Base-by-base conservation (phyloP, 2,888 invertebrate genomes). In the Pristionchus mayeri region DNA sequence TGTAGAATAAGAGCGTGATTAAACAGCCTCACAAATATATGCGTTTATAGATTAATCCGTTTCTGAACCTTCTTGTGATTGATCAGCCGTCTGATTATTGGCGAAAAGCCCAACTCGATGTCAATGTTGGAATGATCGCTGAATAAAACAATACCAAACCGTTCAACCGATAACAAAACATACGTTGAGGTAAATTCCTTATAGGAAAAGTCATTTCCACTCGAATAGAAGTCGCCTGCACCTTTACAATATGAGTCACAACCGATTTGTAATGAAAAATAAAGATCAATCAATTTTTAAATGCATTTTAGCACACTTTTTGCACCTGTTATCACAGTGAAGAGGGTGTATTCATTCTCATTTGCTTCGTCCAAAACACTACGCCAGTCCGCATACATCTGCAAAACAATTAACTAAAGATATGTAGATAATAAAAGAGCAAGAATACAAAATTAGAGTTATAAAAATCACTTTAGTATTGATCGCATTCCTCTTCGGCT, bases 161-260 rank as follows among this genome's bases (percentile, higher is more conserved):
- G 2, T 27, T 27, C 2, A 57, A 13, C 4, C 27, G 24, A 27
- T 6, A 1, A 54, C 11, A 7, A n/a, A 21, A 11, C 79, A 3
- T 24, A 79, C 79, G 11, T 7, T 4, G 18, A 18, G 9, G 27
- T 18, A 13, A 27, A 44, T 24, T 81, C 81, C 13, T 7, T 18
- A 0, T 44, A 50, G 2, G 83, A 30, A 24, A 83, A 83, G 24
- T 83, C 83, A 24, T 83, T 83, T 16, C 83, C 83, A 34, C 50
- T 83, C 3, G 83, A 83, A 24, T 83, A 83, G 52, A n/a, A 83
- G 30, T 83, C 83, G 2, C 83, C 83, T 1, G 16, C 83, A 7
- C 83, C 83, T 81, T 1, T 3, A 79, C 3, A 0, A 24, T 24
- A 16, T 44, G 44, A 44, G 13, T 44, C 44, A 9, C 44, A 44